phyloP scores from a whole-genome alignment of 2,888 invertebrate species.

The Heliconius charithonia region DNA sequence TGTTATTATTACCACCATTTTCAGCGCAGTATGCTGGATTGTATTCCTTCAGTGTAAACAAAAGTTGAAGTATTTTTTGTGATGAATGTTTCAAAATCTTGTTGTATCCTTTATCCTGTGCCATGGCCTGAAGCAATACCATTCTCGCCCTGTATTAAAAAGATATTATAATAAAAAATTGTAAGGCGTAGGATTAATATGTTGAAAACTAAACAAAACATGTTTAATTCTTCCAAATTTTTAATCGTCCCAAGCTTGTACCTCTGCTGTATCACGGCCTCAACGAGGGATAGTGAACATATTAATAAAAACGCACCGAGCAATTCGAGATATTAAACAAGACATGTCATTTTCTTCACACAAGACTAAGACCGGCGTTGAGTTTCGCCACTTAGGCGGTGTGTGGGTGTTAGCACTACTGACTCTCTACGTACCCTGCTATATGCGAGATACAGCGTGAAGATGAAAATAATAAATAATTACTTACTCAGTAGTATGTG shows the following conservation, averaged over 20 bases:
- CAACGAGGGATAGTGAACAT: too few relatives aligned
- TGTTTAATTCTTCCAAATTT: too few relatives aligned
- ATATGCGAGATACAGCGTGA: not conserved
- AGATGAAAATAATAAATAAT: not conserved
- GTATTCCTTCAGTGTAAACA: conserved; percentile 85
- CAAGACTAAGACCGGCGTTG: too few relatives aligned
- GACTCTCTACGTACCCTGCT: not conserved
- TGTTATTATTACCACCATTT: conserved; percentile 51
- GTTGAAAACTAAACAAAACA: too few relatives aligned
- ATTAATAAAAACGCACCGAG: too few relatives aligned
- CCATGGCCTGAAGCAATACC: conserved; percentile 81
- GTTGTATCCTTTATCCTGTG: conserved; percentile 63
- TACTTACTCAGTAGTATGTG: conserved; percentile 59
- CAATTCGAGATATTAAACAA: too few relatives aligned
- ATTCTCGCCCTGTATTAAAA: conserved; percentile 71
- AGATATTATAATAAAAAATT: not conserved
- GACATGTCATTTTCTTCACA: too few relatives aligned
- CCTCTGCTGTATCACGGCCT: too few relatives aligned
- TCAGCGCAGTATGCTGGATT: conserved; percentile 60
- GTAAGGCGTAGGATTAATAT: conserved; percentile 22
- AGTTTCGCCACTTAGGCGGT: not conserved
- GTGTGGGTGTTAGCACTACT: not conserved
- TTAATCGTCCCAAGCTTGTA: too few relatives aligned
- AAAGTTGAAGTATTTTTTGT: conserved; percentile 85
- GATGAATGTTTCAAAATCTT: conserved; percentile 85